A percentile compares a stretch with the other conserved stretches of the same genome.
Evolutionary conservation across 2,888 invertebrate genomes (phyloP).

Genomic region (Xestia ashworthii): DNA sequence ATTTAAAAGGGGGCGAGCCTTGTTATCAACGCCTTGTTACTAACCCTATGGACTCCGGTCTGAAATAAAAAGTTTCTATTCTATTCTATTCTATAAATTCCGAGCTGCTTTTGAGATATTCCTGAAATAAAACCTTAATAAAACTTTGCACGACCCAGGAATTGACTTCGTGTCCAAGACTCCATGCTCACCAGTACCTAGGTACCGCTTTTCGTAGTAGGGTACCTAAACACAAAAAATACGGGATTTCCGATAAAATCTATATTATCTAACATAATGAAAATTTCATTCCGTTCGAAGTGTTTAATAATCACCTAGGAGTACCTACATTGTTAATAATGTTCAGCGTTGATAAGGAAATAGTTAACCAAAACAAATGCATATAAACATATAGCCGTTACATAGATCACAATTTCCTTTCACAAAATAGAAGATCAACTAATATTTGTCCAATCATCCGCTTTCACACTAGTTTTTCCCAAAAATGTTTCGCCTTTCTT

Average conservation of each 20-base stretch:
- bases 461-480: too few relatives aligned
- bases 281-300: conserved; percentile 10
- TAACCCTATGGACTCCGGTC: too few relatives aligned
- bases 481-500: too few relatives aligned
- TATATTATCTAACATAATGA: not conserved
- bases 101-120: not conserved
- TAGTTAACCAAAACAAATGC: conserved; percentile 13
- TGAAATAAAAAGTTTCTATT: too few relatives aligned
- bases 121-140: not conserved
- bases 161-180: not conserved
- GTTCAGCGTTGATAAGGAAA: conserved; percentile 32
- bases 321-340: conserved; percentile 19
- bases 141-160: not conserved
- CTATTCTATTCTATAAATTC: too few relatives aligned
- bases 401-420: too few relatives aligned
- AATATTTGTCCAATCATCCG: too few relatives aligned
- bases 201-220: not conserved
- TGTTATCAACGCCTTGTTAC: too few relatives aligned
- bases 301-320: conserved; percentile 15
- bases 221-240: not conserved
- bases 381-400: not conserved
- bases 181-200: not conserved
- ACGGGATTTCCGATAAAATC: not conserved
- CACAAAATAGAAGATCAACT: too few relatives aligned
- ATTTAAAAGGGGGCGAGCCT: not conserved